phyloP scores from a whole-genome alignment of 2,797 vertebrate species.

The Phyllotis vaccarum region DNA sequence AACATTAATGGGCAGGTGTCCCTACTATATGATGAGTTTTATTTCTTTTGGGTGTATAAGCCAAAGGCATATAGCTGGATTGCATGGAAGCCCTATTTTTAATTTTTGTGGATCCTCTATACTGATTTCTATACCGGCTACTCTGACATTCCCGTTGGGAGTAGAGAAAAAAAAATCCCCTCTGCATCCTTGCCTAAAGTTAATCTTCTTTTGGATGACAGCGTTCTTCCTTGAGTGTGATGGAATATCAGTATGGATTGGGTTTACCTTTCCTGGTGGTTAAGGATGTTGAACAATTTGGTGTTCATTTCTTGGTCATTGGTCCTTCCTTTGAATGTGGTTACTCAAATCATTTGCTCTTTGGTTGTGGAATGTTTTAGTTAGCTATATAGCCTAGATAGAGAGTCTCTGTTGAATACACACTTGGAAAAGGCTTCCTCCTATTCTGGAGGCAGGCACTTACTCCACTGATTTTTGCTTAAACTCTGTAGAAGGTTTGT shows the following conservation, averaged over 20 bases:
- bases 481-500: not conserved
- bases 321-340: not conserved
- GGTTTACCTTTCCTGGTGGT: not conserved
- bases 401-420: not conserved
- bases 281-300: not conserved
- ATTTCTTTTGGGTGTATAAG: not conserved
- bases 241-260: not conserved
- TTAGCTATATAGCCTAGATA: not conserved
- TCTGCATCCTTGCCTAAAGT: not conserved
- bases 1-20: not conserved
- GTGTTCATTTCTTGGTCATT: too few species aligned
- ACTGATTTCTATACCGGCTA: not conserved
- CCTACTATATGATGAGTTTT: too few species aligned
- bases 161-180: not conserved
- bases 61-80: not conserved
- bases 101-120: not conserved
- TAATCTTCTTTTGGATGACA: not conserved
- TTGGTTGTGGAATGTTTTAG: not conserved
- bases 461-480: not conserved
- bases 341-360: not conserved
- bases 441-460: not conserved
- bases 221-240: not conserved
- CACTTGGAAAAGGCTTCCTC: not conserved
- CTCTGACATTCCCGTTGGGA: not conserved
- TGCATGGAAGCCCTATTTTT: not conserved